Evolutionary conservation across 2,888 invertebrate species (phyloP), one percentile per base, ranked within the genome.

Genomic region (Idaea aversata): DNA sequence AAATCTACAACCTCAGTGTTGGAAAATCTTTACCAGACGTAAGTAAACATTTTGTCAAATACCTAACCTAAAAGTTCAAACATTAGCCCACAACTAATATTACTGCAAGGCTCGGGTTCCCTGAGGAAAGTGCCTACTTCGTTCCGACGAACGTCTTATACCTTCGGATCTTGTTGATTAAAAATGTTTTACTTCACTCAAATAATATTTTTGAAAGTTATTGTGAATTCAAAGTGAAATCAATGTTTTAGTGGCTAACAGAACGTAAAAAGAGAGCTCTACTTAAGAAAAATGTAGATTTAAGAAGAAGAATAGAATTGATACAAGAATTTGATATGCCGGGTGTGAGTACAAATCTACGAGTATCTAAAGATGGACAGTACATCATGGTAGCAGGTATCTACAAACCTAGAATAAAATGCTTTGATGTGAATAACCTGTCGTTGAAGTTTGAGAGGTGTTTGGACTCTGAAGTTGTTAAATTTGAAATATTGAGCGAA

Each of bases 281-380:
- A 70, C 93, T 97, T 63, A 97, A 97, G 86, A 97, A 97, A 88
- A 96, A 98, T 95, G 95, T 97, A 58, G 99, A 98, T 84, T 94
- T 99, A 62, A 94, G 98, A 74, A 94, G 97, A 75, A 94, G 98
- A 81, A 98, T 99, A 77, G 98, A 99, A 88, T 95, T 99, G 59
- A 97, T 99, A 73, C 99, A 99, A 90, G 99, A 99, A 84, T 99
- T 99, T 94, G 98, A 99, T 77, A 99, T 99, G 99, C 99, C 99
- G 35, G 98, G 96, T 62, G 95, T 99, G 0, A 98, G 98, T 81
- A 96, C 96, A 16, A 95, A 95, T 63, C 94, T 99, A 34, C 94
- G 95, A 79, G 94, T 98, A 71, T 97, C 99, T 7, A 96, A 95
- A 75, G 99, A 99, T 93, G 97, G 97, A 16, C 97, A 99, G 73